Evolutionary conservation across 2,888 invertebrate species (phyloP).

Genomic region (Monoplex corrugatus): DNA sequence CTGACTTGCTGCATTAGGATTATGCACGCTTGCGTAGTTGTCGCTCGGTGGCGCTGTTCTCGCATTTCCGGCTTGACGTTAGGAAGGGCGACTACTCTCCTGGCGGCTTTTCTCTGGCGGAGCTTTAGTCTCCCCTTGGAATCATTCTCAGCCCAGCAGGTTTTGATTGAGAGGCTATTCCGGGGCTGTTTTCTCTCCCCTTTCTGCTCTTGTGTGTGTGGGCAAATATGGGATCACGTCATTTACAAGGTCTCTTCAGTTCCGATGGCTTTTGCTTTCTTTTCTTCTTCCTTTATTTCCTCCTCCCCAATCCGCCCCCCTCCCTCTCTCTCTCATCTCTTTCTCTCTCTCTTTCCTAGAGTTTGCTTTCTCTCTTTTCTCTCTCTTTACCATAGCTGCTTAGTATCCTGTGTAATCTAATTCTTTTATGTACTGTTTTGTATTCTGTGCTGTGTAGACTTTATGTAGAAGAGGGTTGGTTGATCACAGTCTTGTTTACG

Average conservation of each 20-base stretch:
- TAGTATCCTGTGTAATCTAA: too few species aligned
- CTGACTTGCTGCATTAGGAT: slow-evolving; percentile 28
- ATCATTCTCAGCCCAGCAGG: slow-evolving; percentile 41
- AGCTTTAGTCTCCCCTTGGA: slow-evolving; percentile 35
- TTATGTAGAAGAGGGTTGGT: too few species aligned
- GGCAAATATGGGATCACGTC: slow-evolving; percentile 6
- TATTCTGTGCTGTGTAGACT: too few species aligned
- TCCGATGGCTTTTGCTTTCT: background rate
- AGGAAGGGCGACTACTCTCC: slow-evolving; percentile 16
- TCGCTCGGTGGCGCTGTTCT: slow-evolving; percentile 45
- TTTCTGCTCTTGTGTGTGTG: slow-evolving; percentile 20
- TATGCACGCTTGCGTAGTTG: slow-evolving; percentile 49
- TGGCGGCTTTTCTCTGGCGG: slow-evolving; percentile 16
- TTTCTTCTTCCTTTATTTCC: background rate
- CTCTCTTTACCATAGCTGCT: too few species aligned
- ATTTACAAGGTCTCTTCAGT: slow-evolving; percentile 32
- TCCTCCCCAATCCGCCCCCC: background rate
- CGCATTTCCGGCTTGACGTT: slow-evolving; percentile 49
- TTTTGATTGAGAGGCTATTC: slow-evolving; percentile 51
- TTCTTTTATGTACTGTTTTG: too few species aligned
- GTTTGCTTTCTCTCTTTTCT: too few species aligned
- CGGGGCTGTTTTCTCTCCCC: background rate
- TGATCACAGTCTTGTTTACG: too few species aligned
- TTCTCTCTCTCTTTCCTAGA: too few species aligned
- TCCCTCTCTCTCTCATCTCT: too few species aligned